Evolutionary conservation across 1,140 invertebrate genomes (phyloP).

Genomic region (Hycleus phaleratus): DNA sequence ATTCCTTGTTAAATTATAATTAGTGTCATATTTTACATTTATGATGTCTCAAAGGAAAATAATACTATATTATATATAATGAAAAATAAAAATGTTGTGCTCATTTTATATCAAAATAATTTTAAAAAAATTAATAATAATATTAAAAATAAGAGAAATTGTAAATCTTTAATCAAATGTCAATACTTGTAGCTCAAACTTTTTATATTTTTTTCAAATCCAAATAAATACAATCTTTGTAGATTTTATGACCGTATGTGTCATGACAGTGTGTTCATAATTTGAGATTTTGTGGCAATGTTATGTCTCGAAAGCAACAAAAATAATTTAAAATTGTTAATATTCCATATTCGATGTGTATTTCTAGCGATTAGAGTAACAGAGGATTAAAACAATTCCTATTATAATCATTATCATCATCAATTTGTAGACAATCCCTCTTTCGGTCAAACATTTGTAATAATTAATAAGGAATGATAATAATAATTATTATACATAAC

Average conservation of each 20-base stretch:
- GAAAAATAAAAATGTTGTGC: constrained; percentile 30
- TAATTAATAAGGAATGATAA: not conserved
- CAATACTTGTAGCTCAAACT: constrained; percentile 40
- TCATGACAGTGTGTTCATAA: constrained; percentile 32
- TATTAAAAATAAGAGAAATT: constrained; percentile 12
- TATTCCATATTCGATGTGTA: no score
- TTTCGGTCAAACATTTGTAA: constrained; percentile 6
- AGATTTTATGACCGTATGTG: constrained; percentile 23
- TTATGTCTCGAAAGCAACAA: constrained; percentile 2
- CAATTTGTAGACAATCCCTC: constrained; percentile 17
- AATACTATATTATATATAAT: not conserved
- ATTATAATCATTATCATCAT: not conserved
- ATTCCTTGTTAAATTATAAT: constrained; percentile 3
- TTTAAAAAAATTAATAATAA: constrained; percentile 16
- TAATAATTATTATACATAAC: constrained; percentile 10
- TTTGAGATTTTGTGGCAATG: constrained; percentile 24
- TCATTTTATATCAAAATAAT: constrained; percentile 38
- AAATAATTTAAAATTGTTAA: no score
- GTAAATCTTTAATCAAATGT: constrained; percentile 37
- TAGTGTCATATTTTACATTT: constrained; percentile 23
- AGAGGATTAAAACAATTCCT: no score
- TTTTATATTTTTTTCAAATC: constrained; percentile 34
- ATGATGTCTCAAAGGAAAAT: constrained; percentile 24
- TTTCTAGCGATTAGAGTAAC: no score
- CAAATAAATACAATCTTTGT: constrained; percentile 25